A percentile compares a stretch with the other conserved stretches of the same genome.
Evolutionary conservation across 2,888 invertebrate genomes (phyloP).

Genomic region (Euproctis similis): DNA sequence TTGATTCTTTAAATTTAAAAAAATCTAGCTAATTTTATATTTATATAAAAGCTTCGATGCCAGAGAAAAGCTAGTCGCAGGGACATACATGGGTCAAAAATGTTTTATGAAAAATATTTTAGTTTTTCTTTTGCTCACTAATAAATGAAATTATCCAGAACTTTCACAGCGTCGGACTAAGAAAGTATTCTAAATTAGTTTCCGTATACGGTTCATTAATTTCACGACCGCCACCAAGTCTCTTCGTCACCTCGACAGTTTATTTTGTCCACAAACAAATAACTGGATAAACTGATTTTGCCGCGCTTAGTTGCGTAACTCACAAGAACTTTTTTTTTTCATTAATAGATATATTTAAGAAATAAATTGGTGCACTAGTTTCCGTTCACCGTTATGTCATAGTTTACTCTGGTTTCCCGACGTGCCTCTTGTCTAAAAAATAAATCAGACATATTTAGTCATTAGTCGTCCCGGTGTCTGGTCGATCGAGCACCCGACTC

Average conservation of each 20-base stretch:
- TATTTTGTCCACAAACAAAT: constrained; percentile 20
- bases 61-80: too few relatives aligned
- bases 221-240: constrained; percentile 28
- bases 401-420: constrained; percentile 17
- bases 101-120: neutral
- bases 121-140: neutral
- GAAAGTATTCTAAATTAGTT: constrained; percentile 30
- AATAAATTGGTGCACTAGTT: constrained; percentile 22
- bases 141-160: neutral
- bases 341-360: constrained; percentile 21
- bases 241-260: too few relatives aligned
- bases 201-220: constrained; percentile 45
- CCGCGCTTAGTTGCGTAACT: constrained; percentile 27
- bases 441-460: too few relatives aligned
- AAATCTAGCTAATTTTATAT: too few relatives aligned
- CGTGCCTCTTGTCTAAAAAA: too few relatives aligned
- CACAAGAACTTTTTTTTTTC: constrained; percentile 22
- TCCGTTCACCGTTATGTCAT: constrained; percentile 26
- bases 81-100: too few relatives aligned
- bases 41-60: too few relatives aligned
- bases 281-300: too few relatives aligned
- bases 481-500: too few relatives aligned
- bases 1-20: too few relatives aligned
- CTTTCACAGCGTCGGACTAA: constrained; percentile 20
- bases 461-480: too few relatives aligned